These are phyloP conservation scores for Semnornis frantzii DNA, from an alignment of 2,113 vertebrate species.

Conservation along the genomic window DNA sequence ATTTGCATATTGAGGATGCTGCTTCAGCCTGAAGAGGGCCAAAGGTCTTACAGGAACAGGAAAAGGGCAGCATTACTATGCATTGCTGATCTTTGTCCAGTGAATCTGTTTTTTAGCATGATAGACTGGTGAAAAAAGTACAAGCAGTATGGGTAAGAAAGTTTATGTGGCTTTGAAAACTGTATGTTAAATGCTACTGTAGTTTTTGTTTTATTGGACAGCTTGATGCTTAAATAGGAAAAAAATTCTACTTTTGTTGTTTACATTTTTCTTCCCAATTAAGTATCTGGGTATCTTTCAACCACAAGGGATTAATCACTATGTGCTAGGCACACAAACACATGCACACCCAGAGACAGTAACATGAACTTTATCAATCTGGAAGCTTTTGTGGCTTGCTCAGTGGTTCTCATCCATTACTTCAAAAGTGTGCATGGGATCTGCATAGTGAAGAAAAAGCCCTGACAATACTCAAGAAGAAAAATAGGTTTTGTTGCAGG, in stretches of 20 bases:
- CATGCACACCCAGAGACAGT: background rate
- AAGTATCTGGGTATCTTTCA: background rate
- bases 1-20: background rate
- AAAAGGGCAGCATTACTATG: fast-evolving
- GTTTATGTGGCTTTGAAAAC: background rate
- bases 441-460: background rate
- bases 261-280: background rate
- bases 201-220: background rate
- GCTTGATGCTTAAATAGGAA: background rate
- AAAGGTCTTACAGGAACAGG: background rate
- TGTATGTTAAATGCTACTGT: fast-evolving
- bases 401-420: background rate
- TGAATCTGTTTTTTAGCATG: fast-evolving
- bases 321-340: background rate
- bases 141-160: background rate
- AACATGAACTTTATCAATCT: background rate
- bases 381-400: background rate
- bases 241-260: background rate
- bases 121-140: background rate
- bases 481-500: background rate
- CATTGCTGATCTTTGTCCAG: fast-evolving
- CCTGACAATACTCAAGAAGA: background rate
- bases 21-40: background rate
- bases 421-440: background rate
- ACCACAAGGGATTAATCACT: background rate